A percentile compares a stretch with the other conserved stretches of the same genome.
Evolutionary conservation across 2,797 vertebrate genomes (phyloP).

Genomic region (Orestias chungarensis): DNA sequence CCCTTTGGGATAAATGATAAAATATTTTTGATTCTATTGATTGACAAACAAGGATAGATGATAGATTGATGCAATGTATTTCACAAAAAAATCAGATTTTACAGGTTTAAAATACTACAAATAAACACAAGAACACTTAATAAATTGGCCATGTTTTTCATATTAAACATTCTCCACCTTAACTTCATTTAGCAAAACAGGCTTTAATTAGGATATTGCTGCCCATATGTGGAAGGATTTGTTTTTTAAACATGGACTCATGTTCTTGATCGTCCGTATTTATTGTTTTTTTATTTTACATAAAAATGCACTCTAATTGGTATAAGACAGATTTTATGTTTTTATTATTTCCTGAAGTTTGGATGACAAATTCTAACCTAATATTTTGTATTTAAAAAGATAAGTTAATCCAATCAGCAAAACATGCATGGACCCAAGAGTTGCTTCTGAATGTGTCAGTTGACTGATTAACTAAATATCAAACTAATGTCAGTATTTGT

Average conservation of each 20-base stretch:
- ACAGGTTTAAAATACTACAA: neutral
- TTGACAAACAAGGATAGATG: no score
- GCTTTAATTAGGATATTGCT: neutral
- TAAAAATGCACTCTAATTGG: neutral
- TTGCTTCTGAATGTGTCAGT: slow-evolving; percentile 28
- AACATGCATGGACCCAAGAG: neutral
- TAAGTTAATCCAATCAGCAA: slow-evolving; percentile 1
- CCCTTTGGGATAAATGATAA: no score
- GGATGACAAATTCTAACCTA: neutral
- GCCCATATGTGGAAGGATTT: neutral
- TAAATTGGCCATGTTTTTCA: neutral
- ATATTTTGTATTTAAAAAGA: neutral
- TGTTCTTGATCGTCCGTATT: neutral
- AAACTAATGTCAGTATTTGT: slow-evolving; percentile 47
- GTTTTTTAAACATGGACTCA: neutral
- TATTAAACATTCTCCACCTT: neutral
- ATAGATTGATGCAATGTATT: no score
- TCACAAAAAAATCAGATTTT: neutral
- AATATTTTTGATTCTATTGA: no score
- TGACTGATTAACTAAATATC: slow-evolving; percentile 43
- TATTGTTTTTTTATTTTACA: neutral
- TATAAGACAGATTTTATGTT: no score
- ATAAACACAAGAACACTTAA: neutral
- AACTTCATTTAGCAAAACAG: neutral
- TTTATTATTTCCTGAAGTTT: neutral